These are phyloP conservation scores for Macropis europaea DNA, from an alignment of 2,888 invertebrate species.

Conservation along the genomic window DNA sequence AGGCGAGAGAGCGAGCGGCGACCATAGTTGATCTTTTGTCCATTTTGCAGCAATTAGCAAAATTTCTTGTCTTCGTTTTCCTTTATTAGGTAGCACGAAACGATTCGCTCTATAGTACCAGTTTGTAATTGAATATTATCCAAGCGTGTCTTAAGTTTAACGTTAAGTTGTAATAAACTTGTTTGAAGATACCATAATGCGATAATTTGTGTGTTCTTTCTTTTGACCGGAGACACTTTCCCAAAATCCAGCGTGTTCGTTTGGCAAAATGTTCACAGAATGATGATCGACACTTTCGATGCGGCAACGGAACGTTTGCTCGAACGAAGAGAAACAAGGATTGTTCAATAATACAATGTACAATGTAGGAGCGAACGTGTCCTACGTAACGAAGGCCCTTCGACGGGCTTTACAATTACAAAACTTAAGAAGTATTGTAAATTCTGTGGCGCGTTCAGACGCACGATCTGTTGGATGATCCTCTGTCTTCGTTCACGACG, in stretches of 20 bases:
- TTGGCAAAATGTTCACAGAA: too few relatives aligned
- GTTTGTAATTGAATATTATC: conserved; percentile 17
- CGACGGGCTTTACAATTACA: background rate
- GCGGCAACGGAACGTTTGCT: background rate
- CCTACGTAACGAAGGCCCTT: conserved; percentile 2
- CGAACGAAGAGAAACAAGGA: too few relatives aligned
- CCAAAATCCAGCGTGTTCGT: too few relatives aligned
- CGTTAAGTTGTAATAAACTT: conserved; percentile 10
- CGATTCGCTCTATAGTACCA: conserved; percentile 15
- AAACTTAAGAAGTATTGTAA: conserved; percentile 19
- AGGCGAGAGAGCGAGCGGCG: too few relatives aligned
- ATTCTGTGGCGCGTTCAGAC: conserved; percentile 27
- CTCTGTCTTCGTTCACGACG: conserved; percentile 62
- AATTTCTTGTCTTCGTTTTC: conserved; percentile 5
- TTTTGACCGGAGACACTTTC: too few relatives aligned
- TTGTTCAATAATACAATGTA: too few relatives aligned
- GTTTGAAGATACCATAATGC: conserved; percentile 17
- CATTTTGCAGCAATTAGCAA: background rate
- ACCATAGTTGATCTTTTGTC: background rate
- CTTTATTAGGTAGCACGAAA: background rate
- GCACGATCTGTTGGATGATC: conserved; percentile 50
- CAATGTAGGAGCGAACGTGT: background rate
- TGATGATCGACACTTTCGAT: background rate
- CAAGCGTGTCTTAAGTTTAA: conserved; percentile 15
- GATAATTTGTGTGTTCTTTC: too few relatives aligned